phyloP scores from a whole-genome alignment of 2,113 vertebrate genomes.

The Rhinogobius similis region DNA sequence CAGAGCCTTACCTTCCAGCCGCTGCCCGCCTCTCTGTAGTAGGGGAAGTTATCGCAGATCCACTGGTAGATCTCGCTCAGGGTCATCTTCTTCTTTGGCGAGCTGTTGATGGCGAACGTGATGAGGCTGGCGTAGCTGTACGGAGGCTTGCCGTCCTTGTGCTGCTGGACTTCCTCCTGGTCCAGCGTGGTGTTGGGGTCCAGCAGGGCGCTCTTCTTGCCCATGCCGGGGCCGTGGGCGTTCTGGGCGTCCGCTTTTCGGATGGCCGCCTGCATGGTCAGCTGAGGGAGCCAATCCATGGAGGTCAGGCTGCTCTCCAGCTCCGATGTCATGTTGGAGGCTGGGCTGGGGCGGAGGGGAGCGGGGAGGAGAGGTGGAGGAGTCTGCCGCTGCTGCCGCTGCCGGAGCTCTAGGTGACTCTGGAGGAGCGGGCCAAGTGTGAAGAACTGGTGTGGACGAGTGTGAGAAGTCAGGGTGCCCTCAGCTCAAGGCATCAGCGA shows the following conservation, averaged over 20 bases:
- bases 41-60: slow-evolving; percentile 91
- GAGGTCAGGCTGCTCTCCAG: slow-evolving; percentile 93
- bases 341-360: slow-evolving; percentile 53
- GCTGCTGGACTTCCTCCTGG: slow-evolving; percentile 91
- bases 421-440: slow-evolving; percentile 31
- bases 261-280: slow-evolving; percentile 91
- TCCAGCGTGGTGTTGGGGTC: slow-evolving; percentile 90
- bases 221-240: slow-evolving; percentile 83
- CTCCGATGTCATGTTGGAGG: slow-evolving; percentile 88
- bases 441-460: slow-evolving; percentile 39
- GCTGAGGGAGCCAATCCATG: slow-evolving; percentile 94
- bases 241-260: slow-evolving; percentile 87
- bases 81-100: slow-evolving; percentile 94
- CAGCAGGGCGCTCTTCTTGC: slow-evolving; percentile 86
- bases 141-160: slow-evolving; percentile 91
- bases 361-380: slow-evolving; percentile 50
- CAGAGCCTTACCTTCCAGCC: slow-evolving; percentile 85
- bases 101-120: slow-evolving; percentile 93
- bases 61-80: slow-evolving; percentile 92
- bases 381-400: slow-evolving; percentile 24
- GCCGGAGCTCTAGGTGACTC: slow-evolving; percentile 32
- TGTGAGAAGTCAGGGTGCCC: slow-evolving; percentile 49
- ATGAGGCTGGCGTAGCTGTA: slow-evolving; percentile 95
- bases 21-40: slow-evolving; percentile 89
- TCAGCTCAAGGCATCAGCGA: slow-evolving; percentile 70